A percentile compares a stretch with the other conserved stretches of the same genome.
Conservation (phyloP, 2,797 vertebrate species). For the Microctenopoma lineatum region DNA sequence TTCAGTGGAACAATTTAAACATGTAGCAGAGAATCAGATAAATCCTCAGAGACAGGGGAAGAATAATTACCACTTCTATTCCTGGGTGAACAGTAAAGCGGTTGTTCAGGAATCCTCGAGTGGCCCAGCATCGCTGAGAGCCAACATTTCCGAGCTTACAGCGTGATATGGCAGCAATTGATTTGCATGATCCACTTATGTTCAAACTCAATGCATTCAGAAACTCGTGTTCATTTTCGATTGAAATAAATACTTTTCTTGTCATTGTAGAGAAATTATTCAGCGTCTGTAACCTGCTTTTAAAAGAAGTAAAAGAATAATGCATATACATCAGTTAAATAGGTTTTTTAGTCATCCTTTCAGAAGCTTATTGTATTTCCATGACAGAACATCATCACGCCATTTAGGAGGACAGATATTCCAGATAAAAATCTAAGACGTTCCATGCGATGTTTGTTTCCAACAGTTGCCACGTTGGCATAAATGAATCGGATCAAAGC, state of each 20-base stretch:
- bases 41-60: constrained; percentile 54
- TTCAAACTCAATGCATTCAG: constrained; percentile 25
- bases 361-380: constrained; percentile 14
- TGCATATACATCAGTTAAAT: constrained; percentile 23
- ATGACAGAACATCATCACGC: constrained; percentile 45
- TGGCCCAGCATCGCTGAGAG: constrained; percentile 43
- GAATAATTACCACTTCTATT: constrained; percentile 70
- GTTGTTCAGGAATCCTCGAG: constrained; percentile 58
- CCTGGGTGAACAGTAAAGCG: constrained; percentile 57
- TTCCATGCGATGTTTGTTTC: constrained; percentile 41
- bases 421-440: constrained; percentile 3
- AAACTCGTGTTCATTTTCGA: constrained; percentile 25
- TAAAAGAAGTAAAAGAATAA: constrained; percentile 1
- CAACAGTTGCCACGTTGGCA: constrained; percentile 57
- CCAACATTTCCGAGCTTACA: constrained; percentile 48
- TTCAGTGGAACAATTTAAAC: constrained; percentile 45
- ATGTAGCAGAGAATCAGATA: constrained; percentile 42
- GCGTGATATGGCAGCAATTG: constrained; percentile 49
- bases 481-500: constrained; percentile 60
- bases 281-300: background rate
- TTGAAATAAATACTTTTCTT: constrained; percentile 12
- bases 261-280: constrained; percentile 16
- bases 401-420: constrained; percentile 43
- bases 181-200: constrained; percentile 64
- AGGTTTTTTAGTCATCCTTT: constrained; percentile 21